phyloP scores from a whole-genome alignment of 2,888 invertebrate genomes.

The Myopa testacea region DNA sequence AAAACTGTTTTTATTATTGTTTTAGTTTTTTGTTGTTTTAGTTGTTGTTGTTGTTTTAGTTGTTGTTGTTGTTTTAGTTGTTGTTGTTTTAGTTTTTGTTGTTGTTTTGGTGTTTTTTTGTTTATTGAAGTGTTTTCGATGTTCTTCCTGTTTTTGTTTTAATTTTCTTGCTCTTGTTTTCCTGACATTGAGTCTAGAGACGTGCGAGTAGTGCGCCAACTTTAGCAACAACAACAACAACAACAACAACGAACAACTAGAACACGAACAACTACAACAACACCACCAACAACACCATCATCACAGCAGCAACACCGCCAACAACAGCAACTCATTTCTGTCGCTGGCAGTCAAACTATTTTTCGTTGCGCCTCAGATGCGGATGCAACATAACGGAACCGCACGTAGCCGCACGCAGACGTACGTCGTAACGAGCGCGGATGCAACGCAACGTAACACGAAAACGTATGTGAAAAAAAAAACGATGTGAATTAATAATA shows the following conservation, averaged over 20 bases:
- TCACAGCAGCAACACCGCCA: constrained; percentile 35
- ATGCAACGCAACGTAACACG: constrained; percentile 50
- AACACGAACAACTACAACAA: neutral
- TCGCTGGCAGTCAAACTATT: constrained; percentile 34
- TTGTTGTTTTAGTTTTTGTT: no score
- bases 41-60: no score
- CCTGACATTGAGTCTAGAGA: constrained; percentile 13
- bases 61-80: no score
- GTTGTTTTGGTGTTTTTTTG: no score
- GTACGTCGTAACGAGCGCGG: constrained; percentile 61
- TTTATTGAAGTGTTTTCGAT: no score
- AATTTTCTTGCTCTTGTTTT: neutral
- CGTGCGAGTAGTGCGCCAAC: constrained; percentile 34
- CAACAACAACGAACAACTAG: constrained; percentile 25
- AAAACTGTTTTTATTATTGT: neutral
- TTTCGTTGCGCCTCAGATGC: constrained; percentile 49
- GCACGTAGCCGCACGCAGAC: constrained; percentile 67
- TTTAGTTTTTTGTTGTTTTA: no score
- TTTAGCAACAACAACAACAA: constrained; percentile 21
- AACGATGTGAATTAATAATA: constrained; percentile 14
- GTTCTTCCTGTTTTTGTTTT: no score
- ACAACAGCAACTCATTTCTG: constrained; percentile 14
- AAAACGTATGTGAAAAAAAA: constrained; percentile 7
- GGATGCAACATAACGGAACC: constrained; percentile 66
- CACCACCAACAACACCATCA: constrained; percentile 6